Base-by-base conservation (phyloP, 2,113 vertebrate genomes). In the Ophiodon elongatus region DNA sequence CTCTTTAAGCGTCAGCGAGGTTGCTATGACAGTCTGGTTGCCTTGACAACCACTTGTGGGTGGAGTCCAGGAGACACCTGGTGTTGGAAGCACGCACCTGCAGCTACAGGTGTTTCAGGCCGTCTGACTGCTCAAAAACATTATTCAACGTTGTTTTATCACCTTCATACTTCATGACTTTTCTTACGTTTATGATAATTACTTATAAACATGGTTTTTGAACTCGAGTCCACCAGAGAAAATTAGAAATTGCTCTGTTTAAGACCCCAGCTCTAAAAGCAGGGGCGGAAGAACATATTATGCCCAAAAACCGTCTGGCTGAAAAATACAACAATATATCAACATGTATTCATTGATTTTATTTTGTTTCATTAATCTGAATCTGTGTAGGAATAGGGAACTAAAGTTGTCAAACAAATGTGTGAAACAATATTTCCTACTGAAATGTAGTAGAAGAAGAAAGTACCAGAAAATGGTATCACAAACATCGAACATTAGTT, bases 11-110 rank as follows among this genome's bases (percentile, higher is more conserved):
- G 90, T 94, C 89, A 73, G 23, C 37, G 21, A 27, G n/a, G 92
- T 94, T 92, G 31, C 85, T 65, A 81, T 89, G 82, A 39, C 88
- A 89, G 66, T 37, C 7, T 11, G 59, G 92, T 94, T 85, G 67
- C 90, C 91, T 11, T 89, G 93, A 80, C 81, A 70, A 94, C 91
- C 54, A 19, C 19, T 6, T 2, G 81, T 4, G 3, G 2, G 29
- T 23, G 45, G 27, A 23, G 45, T 6, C 3, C 21, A 11, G 33
- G 68, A 33, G 73, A 31, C 72, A 50, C 79, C 84, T 88, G 75
- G 33, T 82, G 87, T 9, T 41, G 0, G 59, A 21, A 1, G 5
- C 0, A 1, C 4, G 71, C 0, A 77, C 79, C 57, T 86, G 85
- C 89, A 87, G 57, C 15, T 25, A 57, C 23, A 54, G 23, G 2